These are phyloP conservation scores for Hydractinia symbiolongicarpus DNA, from an alignment of 30 jellyfish, hydroid and myxozoan species.

Conservation along the genomic window DNA sequence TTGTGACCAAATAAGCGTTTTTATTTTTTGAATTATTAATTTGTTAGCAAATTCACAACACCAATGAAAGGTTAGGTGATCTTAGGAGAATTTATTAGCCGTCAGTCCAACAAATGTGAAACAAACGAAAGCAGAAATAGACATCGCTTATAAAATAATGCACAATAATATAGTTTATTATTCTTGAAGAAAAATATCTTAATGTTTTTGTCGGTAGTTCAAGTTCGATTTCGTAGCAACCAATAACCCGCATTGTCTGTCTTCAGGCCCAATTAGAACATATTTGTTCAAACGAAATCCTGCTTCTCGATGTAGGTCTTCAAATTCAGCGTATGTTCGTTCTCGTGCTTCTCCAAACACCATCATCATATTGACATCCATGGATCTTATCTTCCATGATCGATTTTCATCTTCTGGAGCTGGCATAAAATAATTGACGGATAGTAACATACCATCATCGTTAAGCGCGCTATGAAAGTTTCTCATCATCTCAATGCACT, in stretches of 20 bases:
- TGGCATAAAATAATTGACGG: background rate
- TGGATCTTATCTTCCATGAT: background rate
- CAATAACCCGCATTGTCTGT: background rate
- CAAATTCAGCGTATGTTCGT: background rate
- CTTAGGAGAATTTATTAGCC: too few species aligned
- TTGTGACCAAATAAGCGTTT: too few species aligned
- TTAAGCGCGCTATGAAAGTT: background rate
- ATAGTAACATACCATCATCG: constrained; percentile 15
- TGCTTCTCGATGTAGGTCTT: constrained; percentile 7
- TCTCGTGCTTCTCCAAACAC: background rate
- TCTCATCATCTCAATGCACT: background rate
- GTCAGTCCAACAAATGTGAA: too few species aligned
- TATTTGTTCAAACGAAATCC: background rate
- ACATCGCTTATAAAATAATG: too few species aligned
- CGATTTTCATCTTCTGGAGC: background rate
- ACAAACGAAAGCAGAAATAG: too few species aligned
- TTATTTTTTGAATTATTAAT: too few species aligned
- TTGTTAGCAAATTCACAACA: too few species aligned
- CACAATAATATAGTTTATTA: too few species aligned
- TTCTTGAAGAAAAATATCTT: too few species aligned
- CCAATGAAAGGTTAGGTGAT: too few species aligned
- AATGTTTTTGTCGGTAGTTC: too few species aligned
- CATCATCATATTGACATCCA: background rate
- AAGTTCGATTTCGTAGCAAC: background rate
- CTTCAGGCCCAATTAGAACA: background rate